A percentile compares a stretch with the other conserved stretches of the same genome.
These are phyloP conservation scores for Glossophaga mutica DNA, from an alignment of 2,797 vertebrate genomes.

Conservation along the genomic window DNA sequence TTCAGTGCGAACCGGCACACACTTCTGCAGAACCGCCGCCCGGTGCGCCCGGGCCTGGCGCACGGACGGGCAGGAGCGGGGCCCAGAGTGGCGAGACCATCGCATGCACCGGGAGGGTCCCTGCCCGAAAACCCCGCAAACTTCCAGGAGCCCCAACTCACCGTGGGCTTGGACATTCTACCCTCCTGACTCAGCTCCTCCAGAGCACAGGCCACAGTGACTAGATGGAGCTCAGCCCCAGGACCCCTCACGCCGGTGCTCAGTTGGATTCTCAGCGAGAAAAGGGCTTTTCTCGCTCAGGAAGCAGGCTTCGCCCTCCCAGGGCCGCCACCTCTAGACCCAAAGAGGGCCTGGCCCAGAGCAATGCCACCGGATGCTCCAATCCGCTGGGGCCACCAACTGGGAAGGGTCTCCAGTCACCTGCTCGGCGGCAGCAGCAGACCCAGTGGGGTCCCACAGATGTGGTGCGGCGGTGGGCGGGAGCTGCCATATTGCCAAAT, in stretches of 20 bases:
- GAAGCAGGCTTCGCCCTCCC: background rate
- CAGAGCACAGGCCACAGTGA: background rate
- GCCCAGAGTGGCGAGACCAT: background rate
- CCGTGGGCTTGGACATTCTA: background rate
- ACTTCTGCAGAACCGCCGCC: constrained; percentile 55
- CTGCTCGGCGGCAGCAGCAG: background rate
- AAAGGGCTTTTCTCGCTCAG: background rate
- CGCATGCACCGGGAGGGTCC: background rate
- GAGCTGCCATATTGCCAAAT: constrained; percentile 76
- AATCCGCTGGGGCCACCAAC: constrained; percentile 57
- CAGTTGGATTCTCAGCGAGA: background rate
- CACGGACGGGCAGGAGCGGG: accelerated
- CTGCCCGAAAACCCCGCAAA: background rate
- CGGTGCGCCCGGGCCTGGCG: background rate
- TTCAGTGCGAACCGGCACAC: constrained; percentile 63
- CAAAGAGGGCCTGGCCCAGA: constrained; percentile 33
- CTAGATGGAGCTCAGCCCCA: background rate
- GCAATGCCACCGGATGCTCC: constrained; percentile 49
- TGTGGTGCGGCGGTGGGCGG: background rate
- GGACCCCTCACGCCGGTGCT: background rate
- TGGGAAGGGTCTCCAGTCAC: constrained; percentile 34
- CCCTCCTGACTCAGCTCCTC: background rate
- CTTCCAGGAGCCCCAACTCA: background rate
- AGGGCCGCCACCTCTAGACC: background rate
- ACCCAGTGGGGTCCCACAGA: constrained; percentile 47